Percentiles rank a stretch among this genome's conserved stretches.
These are phyloP conservation scores for Hipparchia semele DNA, from an alignment of 2,888 invertebrate genomes.

Conservation along the genomic window DNA sequence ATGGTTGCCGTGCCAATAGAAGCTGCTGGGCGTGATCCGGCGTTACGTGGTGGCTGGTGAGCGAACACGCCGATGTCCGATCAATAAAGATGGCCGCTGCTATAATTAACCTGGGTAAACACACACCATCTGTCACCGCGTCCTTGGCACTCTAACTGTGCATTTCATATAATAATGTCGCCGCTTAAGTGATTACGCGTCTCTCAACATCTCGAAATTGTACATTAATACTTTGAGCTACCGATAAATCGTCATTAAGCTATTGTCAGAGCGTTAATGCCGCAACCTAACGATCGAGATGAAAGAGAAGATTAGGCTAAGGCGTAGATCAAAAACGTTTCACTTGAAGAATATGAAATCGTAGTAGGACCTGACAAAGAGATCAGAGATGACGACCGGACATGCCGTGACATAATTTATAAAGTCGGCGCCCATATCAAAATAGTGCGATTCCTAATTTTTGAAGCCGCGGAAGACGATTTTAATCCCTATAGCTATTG, in stretches of 20 bases:
- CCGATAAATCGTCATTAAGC: constrained; percentile 56
- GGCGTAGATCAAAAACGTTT: constrained; percentile 63
- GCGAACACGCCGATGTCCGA: constrained; percentile 60
- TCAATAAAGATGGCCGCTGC: constrained; percentile 61
- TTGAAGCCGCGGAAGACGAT: constrained; percentile 49
- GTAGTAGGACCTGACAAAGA: constrained; percentile 60
- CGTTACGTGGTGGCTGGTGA: constrained; percentile 41
- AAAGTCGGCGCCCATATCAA: constrained; percentile 69
- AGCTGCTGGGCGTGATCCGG: constrained; percentile 68
- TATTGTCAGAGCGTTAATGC: constrained; percentile 54
- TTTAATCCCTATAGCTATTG: constrained; percentile 54
- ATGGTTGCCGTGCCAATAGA: constrained; percentile 67
- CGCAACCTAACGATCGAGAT: constrained; percentile 51
- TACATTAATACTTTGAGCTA: constrained; percentile 40
- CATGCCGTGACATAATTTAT: constrained; percentile 77
- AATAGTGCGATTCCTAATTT: constrained; percentile 63
- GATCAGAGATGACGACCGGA: constrained; percentile 72
- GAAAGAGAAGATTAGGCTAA: constrained; percentile 55
- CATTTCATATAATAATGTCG: constrained; percentile 41
- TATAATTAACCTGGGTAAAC: constrained; percentile 57
- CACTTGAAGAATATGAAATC: constrained; percentile 53
- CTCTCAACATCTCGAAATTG: constrained; percentile 39
- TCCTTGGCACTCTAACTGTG: constrained; percentile 51
- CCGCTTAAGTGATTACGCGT: constrained; percentile 40
- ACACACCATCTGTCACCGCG: constrained; percentile 55